Base-by-base conservation (phyloP, 2,113 vertebrate species). In the Lates calcarifer region DNA sequence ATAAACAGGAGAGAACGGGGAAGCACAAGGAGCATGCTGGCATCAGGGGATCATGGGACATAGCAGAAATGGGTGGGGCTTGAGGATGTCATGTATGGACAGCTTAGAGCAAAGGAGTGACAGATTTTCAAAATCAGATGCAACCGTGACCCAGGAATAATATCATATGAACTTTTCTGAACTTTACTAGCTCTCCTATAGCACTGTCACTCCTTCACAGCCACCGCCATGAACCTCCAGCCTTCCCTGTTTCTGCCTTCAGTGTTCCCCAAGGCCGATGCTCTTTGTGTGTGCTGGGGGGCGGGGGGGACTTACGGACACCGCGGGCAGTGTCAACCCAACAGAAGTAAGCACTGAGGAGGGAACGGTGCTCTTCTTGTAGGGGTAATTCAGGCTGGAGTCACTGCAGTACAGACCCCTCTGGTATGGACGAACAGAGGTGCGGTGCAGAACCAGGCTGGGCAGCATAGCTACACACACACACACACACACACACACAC, bases 251-350 rank as follows among this genome's bases (percentile, higher is more conserved):
- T 77, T 82, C 86, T 88, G 77, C 72, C 31, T 11, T 51, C 45
- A 58, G 14, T 31, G 82, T 66, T 81, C 81, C 87, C 91, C 78
- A n/a, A 22, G 31, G 11, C 68, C 14, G 10, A 64, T 53, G 51
- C 87, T 86, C 82, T 39, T 85, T 82, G 86, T 76, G 56, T 17
- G 31, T 17, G 41, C 15, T 0, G 7, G 26, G 41, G 11, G 37
- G 60, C n/a, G 12, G 55, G 81, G 82, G 78, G 81, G 93, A 96
- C 96, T 97, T 97, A 97, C 97, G 89, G 95, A 95, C 94, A 95
- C 55, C 74, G 93, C 74, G 70, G 96, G 95, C 94, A 96, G 90
- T 88, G 95, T 92, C 91, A 96, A 81, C 75, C 95, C 95, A 90
- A 95, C 94, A 77, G 93, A 91, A 83, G 90, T 95, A 83, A 96